Base-by-base conservation (phyloP, 2,797 vertebrate species). In the Premnoplex brunnescens region DNA sequence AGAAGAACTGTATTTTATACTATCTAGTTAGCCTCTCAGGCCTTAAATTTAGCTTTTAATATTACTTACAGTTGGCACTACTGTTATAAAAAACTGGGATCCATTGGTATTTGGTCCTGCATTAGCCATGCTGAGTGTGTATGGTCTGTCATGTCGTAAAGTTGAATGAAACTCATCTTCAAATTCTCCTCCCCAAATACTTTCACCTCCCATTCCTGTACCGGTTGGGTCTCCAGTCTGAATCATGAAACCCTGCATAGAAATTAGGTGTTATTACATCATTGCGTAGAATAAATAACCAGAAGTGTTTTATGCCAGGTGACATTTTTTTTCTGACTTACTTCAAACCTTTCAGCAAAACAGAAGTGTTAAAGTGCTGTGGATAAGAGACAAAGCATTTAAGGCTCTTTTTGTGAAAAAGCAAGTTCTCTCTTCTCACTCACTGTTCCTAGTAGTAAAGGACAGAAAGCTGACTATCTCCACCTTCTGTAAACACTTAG, bases 101-200 rank as follows among this genome's bases (percentile, higher is more conserved):
- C 99, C 99, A 32, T 99, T 99, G 94, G 99, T 99, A 88, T 98
- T 98, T 16, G 99, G 96, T 55, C 99, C 99, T n/a, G 97, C 99
- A 54, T 99, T 99, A 60, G 99, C 99, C 99, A 99, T 99, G 64
- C 99, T 99, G 43, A 99, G 99, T 0, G 99, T 99, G 96, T 99
- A 99, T 5, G 99, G 99, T 58, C 99, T 99, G 97, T 99, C 99
- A 63, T 99, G 99, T 90, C 99, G 98, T 96, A 99, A 98, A 13
- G 99, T 99, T 92, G 99, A 98, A 64, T 99, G 99, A 96, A 99
- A 99, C 96, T 99, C 99, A 10, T 99, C 99, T 98, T 99, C 99
- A 94, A 99, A 99, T 97, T 99, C 99, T 83, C 99, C 99, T 64
- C 99, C 99, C 99, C 99, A 99, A 97, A 99, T 99, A 97, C 99